Evolutionary conservation across 1,140 invertebrate genomes (phyloP).

Genomic region (Formica exsecta): DNA sequence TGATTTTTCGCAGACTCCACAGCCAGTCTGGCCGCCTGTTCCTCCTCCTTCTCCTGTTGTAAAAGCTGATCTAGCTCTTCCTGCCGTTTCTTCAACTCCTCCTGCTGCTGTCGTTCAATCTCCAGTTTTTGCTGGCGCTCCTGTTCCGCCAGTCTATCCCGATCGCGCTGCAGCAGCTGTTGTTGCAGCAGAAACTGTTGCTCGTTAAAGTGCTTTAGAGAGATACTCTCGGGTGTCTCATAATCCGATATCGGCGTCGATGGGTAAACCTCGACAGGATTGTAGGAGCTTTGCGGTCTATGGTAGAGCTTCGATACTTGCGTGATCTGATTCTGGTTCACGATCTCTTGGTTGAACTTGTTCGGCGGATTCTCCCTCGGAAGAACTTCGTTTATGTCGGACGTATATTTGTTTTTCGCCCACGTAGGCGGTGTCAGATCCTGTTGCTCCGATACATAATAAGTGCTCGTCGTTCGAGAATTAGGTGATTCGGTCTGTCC

Average conservation of each 20-base stretch:
- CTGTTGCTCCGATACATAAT: constrained; percentile 81
- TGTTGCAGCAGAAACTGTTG: constrained; percentile 84
- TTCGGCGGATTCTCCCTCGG: constrained; percentile 78
- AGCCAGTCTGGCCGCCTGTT: constrained; percentile 52
- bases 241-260: constrained; percentile 77
- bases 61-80: constrained; percentile 76
- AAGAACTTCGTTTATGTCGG: constrained; percentile 84
- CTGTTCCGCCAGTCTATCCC: constrained; percentile 80
- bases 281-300: constrained; percentile 75
- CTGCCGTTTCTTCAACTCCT: constrained; percentile 80
- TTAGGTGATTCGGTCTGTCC: constrained; percentile 20
- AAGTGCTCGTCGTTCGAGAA: constrained; percentile 65
- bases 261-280: constrained; percentile 78
- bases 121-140: constrained; percentile 80
- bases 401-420: constrained; percentile 76
- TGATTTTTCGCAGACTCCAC: constrained; percentile 63
- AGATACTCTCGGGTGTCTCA: constrained; percentile 84
- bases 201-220: constrained; percentile 84
- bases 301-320: constrained; percentile 75
- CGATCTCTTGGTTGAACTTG: constrained; percentile 77
- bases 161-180: constrained; percentile 82
- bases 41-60: constrained; percentile 76
- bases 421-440: constrained; percentile 73
- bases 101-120: constrained; percentile 78
- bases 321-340: constrained; percentile 53